These are phyloP conservation scores for Xylophagus ater DNA, from an alignment of 2,888 invertebrate species.

Conservation along the genomic window DNA sequence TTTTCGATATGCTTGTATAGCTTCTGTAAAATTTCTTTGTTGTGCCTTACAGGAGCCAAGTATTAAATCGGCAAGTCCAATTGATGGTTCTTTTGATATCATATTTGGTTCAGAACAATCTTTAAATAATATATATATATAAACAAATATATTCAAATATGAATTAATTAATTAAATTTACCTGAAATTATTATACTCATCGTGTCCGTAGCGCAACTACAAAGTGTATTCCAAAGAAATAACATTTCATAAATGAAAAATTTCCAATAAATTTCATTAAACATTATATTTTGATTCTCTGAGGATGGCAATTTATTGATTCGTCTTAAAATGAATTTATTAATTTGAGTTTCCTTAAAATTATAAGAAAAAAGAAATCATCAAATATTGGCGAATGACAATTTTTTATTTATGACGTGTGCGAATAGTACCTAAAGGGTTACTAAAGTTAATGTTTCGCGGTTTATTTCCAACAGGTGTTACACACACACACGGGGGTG, in stretches of 20 bases:
- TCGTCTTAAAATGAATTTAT: slow-evolving; percentile 35
- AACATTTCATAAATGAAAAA: slow-evolving; percentile 53
- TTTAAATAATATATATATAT: background rate
- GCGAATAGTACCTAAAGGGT: too few species aligned
- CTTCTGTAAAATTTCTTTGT: slow-evolving; percentile 34
- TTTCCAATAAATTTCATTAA: slow-evolving; percentile 41
- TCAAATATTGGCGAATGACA: too few species aligned
- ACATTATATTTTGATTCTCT: slow-evolving; percentile 22
- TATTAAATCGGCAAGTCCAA: slow-evolving; percentile 43
- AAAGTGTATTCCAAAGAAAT: slow-evolving; percentile 56
- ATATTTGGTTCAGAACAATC: slow-evolving; percentile 17
- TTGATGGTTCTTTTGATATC: slow-evolving; percentile 42
- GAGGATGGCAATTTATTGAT: slow-evolving; percentile 28
- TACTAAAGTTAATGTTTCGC: too few species aligned
- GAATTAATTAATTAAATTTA: slow-evolving; percentile 33
- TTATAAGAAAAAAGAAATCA: too few species aligned
- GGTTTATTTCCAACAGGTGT: too few species aligned
- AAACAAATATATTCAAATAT: background rate
- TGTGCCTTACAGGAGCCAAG: slow-evolving; percentile 42
- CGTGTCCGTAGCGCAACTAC: slow-evolving; percentile 42
- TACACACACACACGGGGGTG: too few species aligned
- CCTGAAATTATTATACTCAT: slow-evolving; percentile 38
- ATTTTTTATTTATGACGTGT: too few species aligned
- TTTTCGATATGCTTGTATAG: slow-evolving; percentile 29
- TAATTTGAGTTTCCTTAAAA: slow-evolving; percentile 35